Evolutionary conservation across 1,140 invertebrate species (phyloP), one percentile per base, ranked within the genome.

Genomic region (Metopolophium dirhodum): DNA sequence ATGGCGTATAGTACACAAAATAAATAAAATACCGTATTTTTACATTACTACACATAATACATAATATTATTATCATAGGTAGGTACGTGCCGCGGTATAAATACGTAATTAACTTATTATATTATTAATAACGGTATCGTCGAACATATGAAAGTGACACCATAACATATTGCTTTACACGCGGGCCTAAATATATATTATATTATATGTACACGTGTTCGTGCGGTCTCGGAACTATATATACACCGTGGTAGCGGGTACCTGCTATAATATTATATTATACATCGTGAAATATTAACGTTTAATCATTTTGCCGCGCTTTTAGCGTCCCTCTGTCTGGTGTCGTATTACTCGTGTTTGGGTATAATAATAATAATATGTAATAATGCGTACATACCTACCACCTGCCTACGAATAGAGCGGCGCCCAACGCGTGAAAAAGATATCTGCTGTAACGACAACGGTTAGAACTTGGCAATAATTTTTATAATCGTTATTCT

Each of bases 121-220:
- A 77, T 86, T 86, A 86, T 86, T 86, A 86, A 86, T 86, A 47
- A 41, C 85, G 45, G 85, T 47, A 30, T 86, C 45, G 85, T 45
- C 41, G 85, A 86, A 86, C 85, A 86, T 14, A 86, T 86, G 85
- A n/a, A 47, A 86, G 37, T 86, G 85, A 86, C 85, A 86, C 23
- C 45, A 77, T n/a, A 77, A 77, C n/a, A 77, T 77, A 86, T 83
- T 85, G n/a, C 41, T 85, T 45, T 26, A 45, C 41, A 83, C 22
- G 0, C 83, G 20, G 37, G 22, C 37, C 85, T 86, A 30, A 45
- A 86, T 26, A 26, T n/a, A 26, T n/a, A 77, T 11, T 68, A 30
- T 77, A 77, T 77, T 77, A 6, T 47, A n/a, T 45, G 14, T 47
- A 86, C 85, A 86, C 26, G 11, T 86, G 85, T 86, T 86, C 11